Base-by-base conservation (phyloP, 2,888 invertebrate genomes). In the Lasioglossum malachurum region DNA sequence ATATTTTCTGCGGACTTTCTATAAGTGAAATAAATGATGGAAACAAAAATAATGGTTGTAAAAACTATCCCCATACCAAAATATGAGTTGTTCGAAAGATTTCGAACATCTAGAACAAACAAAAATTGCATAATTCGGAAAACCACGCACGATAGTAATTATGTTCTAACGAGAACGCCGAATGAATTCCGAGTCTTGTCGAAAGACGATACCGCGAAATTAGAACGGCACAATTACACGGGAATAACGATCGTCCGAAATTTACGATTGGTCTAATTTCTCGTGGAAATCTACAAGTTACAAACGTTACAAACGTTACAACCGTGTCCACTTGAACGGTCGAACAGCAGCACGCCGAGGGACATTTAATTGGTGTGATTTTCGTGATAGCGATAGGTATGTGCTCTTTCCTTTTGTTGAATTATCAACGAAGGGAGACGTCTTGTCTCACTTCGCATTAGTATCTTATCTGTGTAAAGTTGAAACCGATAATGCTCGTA, bases 381-480 rank as follows among this genome's bases (percentile, higher is more conserved):
- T 57, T 44, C 71, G 41, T 67, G 35, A 14, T 57, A 71, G 74
- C 10, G n/a, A n/a, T 53, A 53, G 53, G n/a, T 23, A 80, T 79
- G 75, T 85, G 82, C 41, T 85, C 85, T 85, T 88, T 88, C 84
- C 87, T 84, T 46, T 46, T 74, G 53, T 73, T 71, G 77, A 72
- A 72, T 78, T 87, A 86, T 89, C 84, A 84, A 67, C n/a, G 46
- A 86, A 87, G 83, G 88, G 86, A 86, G 73, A 86, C 75, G 80
- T 77, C 89, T 89, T 72, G 74, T 78, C 84, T 87, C 87, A 77
- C 87, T 83, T 84, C 76, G 27, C 38, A 12, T 49, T 74, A 80
- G 72, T 91, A 91, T 91, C 91, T 91, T 91, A 91, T 91, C 91
- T 60, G 84, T 53, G 72, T 82, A 76, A 49, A 81, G 82, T 78